Base-by-base conservation (phyloP, 2,113 vertebrate species). In the Peromyscus polionotus region DNA sequence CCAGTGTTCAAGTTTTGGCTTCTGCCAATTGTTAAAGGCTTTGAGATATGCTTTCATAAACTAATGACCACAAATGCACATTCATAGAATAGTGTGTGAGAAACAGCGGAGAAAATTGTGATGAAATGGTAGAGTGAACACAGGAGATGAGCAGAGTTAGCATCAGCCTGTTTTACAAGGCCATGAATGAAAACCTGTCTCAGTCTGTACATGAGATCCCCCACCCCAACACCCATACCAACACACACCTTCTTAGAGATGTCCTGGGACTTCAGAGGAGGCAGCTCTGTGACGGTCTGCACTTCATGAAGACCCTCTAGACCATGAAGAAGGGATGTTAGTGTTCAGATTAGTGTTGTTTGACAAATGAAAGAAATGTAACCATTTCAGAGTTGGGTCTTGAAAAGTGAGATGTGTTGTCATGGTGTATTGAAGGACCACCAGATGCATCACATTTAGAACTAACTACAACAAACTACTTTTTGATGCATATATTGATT, bases 341-440 rank as follows among this genome's bases (percentile, higher is more conserved):
- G 12, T 63, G 54, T 42, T 65, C 81, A 93, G 57, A 70, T 20
- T 45, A 63, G 13, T 45, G 10, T 24, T 92, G 3, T 54, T 81
- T 79, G 39, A n/a, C 33, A 85, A 79, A 70, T 68, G 28, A 59
- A 84, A 89, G 11, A 87, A 72, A 90, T 13, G 17, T 3, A 36
- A 16, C 0, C 22, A n/a, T 57, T 94, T 70, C 26, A 70, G 39
- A 73, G 4, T 17, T 85, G 26, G 19, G 5, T 5, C 31, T 51
- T 33, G 57, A 57, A 65, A 75, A 76, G 26, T 11, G 3, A 20
- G 19, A 1, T 12, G 39, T 14, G 36, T 90, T 83, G 45, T 12
- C 45, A 19, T 26, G 19, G 67, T 26, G 0, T 36, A 5, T 7
- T 14, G 7, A 67, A 54, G 24, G 28, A 1, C 0, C 5, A 9